Evolutionary conservation across 1,140 invertebrate genomes (phyloP).

Genomic region (Solenopsis fugax): DNA sequence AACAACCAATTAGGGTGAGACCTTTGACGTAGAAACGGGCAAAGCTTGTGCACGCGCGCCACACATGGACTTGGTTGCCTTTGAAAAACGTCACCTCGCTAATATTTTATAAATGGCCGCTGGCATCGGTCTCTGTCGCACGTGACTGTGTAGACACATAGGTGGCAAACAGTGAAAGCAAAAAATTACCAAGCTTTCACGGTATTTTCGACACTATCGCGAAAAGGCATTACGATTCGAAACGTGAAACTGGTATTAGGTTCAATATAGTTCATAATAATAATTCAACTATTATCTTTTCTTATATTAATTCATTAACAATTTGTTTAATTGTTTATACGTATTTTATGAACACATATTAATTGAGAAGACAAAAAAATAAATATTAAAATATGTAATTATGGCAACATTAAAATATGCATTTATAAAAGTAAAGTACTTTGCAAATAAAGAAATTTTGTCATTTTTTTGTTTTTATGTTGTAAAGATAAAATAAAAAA

Average conservation of each 20-base stretch:
- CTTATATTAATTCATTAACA: too few relatives aligned
- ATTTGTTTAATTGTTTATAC: background rate
- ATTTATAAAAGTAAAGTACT: too few relatives aligned
- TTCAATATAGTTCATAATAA: too few relatives aligned
- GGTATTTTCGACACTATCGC: constrained; percentile 41
- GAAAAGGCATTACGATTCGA: constrained; percentile 28
- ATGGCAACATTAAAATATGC: too few relatives aligned
- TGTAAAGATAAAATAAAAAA: too few relatives aligned
- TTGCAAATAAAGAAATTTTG: too few relatives aligned
- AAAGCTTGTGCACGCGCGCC: constrained; percentile 5
- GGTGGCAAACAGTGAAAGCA: constrained; percentile 20
- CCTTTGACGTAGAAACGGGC: constrained; percentile 70
- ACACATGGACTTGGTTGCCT: constrained; percentile 33
- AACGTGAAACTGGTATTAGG: background rate
- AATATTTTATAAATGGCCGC: constrained; percentile 66
- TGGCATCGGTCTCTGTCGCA: constrained; percentile 26
- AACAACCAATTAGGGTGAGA: constrained; percentile 71
- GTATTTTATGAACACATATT: constrained; percentile 9
- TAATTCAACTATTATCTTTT: too few relatives aligned
- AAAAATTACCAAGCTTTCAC: constrained; percentile 39
- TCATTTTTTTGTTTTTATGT: too few relatives aligned
- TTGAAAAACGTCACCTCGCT: constrained; percentile 62
- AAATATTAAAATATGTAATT: background rate
- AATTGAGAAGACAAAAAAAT: constrained; percentile 1
- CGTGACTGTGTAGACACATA: background rate